phyloP scores from a whole-genome alignment of 2,797 vertebrate genomes.

The Enteromius mattozi region DNA sequence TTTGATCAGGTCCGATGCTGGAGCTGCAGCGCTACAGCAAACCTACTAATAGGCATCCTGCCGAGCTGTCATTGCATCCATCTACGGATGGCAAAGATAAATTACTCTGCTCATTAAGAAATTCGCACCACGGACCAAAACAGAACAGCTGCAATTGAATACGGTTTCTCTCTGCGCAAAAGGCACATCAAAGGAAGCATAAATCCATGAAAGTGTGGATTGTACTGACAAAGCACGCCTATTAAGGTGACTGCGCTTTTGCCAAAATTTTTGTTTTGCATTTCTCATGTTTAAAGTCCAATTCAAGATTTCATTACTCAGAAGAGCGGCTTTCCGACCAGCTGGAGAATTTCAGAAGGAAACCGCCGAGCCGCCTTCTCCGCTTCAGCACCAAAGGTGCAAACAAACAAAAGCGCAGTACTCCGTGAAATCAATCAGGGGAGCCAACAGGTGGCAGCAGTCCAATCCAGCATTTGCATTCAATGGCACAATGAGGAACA shows the following conservation, averaged over 20 bases:
- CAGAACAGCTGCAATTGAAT: not conserved
- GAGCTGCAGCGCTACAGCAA: not conserved
- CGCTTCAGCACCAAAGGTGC: conserved; percentile 29
- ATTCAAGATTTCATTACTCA: conserved; percentile 45
- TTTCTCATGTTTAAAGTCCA: conserved; percentile 27
- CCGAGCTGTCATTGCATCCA: conserved; percentile 15
- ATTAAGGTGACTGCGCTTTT: not conserved
- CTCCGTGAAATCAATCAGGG: conserved; percentile 34
- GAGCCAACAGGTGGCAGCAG: conserved; percentile 41
- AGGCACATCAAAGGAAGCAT: not conserved
- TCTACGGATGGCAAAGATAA: conserved; percentile 42
- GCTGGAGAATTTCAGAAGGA: conserved; percentile 26
- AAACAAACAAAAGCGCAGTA: conserved; percentile 35
- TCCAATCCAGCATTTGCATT: conserved; percentile 44
- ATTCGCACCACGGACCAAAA: conserved; percentile 17
- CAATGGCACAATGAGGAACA: conserved; percentile 39
- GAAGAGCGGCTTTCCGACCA: not conserved
- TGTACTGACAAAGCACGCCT: not conserved
- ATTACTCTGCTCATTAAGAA: conserved; percentile 26
- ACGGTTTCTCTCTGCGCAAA: not conserved
- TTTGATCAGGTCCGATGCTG: conserved; percentile 20
- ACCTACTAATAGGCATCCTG: conserved; percentile 44
- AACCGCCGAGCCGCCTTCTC: conserved; percentile 2
- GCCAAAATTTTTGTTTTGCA: not conserved
- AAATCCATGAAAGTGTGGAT: not conserved